Evolutionary conservation across 2,888 invertebrate species (phyloP), one percentile per base, ranked within the genome.

Genomic region (Cylloceria caligata): DNA sequence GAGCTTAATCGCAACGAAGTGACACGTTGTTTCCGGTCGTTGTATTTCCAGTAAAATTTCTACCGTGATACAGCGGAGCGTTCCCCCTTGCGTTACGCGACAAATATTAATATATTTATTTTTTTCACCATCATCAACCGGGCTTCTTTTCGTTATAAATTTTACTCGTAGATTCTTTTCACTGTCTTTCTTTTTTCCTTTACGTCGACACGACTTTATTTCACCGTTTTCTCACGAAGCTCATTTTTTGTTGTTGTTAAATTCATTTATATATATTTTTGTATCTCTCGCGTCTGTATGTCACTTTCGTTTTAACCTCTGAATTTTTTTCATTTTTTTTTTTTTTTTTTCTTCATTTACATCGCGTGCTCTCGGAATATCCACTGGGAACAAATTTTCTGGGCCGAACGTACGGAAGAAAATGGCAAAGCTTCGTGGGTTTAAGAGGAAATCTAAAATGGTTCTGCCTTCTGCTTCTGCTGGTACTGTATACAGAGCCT

Each of bases 91-190:
- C 75, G 45, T 42, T 74, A 49, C 64, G n/a, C n/a, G 27, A 67
- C 57, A 45, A 45, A 85, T 85, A 84, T 86, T 85, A 85, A 85
- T 84, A n/a, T n/a, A 85, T 86, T 86, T 83, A 83, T 85, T 84
- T 75, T 80, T 62, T 39, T 68, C 57, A 13, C 69, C 57, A 16
- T 16, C 36, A n/a, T 49, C 52, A 39, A 52, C 45, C 27, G 49
- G 49, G 34, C 24, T 64, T 47, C 52, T 77, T 47, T 21, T 13
- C 69, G 21, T 65, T 65, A 21, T 27, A 36, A 42, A 45, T 67
- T 34, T 62, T 62, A 45, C 30, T 42, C 42, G 19, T 11, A 27
- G 11, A 16, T 42, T 30, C 62, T 30, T 36, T 42, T 9, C 36
- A 39, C 21, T 42, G 5, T 24, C 52, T 64, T 64, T 36, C 39